phyloP scores from a whole-genome alignment of 2,113 vertebrate genomes.

The Nansenia antarctica region DNA sequence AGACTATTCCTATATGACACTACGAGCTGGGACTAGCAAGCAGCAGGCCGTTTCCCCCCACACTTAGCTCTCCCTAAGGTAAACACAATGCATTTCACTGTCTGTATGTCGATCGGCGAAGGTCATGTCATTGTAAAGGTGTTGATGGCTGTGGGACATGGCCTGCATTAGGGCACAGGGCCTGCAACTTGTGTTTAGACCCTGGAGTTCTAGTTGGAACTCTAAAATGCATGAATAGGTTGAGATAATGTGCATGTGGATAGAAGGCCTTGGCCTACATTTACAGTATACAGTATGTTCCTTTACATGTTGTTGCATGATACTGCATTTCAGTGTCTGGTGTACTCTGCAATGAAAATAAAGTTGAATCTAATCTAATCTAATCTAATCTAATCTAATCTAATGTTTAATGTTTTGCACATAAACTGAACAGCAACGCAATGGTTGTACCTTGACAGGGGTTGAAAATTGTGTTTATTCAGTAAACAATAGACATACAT shows the following conservation, averaged over 20 bases:
- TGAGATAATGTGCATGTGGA: constrained; percentile 13
- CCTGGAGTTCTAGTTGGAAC: constrained; percentile 32
- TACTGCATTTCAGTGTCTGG: no score
- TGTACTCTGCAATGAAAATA: no score
- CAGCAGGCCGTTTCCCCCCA: constrained; percentile 64
- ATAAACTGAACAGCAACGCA: no score
- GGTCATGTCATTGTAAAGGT: constrained; percentile 35
- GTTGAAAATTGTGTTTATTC: background rate
- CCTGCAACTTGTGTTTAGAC: constrained; percentile 25
- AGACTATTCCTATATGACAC: constrained; percentile 59
- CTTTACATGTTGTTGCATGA: background rate
- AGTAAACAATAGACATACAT: background rate
- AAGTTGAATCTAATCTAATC: no score
- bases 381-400: background rate
- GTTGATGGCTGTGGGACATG: constrained; percentile 13
- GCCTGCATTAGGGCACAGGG: constrained; percentile 20
- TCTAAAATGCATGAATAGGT: constrained; percentile 48
- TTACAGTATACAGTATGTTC: background rate
- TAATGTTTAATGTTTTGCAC: no score
- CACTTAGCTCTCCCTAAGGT: constrained; percentile 66
- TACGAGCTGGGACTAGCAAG: constrained; percentile 64
- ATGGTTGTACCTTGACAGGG: no score
- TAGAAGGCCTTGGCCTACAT: background rate
- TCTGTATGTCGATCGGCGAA: constrained; percentile 55
- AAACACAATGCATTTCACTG: constrained; percentile 59